Percentiles rank a stretch among this genome's conserved stretches.
Evolutionary conservation across 1,140 invertebrate genomes (phyloP).

Genomic region (Dendrolimus kikuchii): DNA sequence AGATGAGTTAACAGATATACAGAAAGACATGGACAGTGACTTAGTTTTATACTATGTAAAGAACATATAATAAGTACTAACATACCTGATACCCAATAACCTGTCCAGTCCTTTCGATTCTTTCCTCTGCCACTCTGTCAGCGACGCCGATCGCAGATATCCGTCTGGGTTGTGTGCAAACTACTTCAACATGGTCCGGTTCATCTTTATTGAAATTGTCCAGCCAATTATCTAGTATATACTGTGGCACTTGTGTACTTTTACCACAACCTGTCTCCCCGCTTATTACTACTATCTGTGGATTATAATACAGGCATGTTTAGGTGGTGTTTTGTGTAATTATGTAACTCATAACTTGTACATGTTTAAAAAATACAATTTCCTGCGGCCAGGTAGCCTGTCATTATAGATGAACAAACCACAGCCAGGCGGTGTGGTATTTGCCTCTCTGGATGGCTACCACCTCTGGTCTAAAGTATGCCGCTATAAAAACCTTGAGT

Average conservation of each 20-base stretch:
- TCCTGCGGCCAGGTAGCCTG: too few species aligned
- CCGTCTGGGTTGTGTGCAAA: slow-evolving; percentile 94
- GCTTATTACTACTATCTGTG: slow-evolving; percentile 81
- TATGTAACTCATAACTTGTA: too few species aligned
- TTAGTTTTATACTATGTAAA: background rate
- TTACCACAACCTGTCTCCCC: slow-evolving; percentile 93
- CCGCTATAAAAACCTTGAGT: too few species aligned
- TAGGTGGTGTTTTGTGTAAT: too few species aligned
- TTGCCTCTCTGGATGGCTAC: too few species aligned
- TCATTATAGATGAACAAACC: too few species aligned
- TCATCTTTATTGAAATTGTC: slow-evolving; percentile 54
- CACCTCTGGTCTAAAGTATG: too few species aligned
- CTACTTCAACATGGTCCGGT: slow-evolving; percentile 80
- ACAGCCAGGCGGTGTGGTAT: too few species aligned
- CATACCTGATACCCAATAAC: slow-evolving; percentile 63
- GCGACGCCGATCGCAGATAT: slow-evolving; percentile 95
- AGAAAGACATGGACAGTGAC: too few species aligned
- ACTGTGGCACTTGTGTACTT: slow-evolving; percentile 94
- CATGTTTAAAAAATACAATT: too few species aligned
- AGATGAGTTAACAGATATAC: too few species aligned
- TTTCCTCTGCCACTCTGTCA: slow-evolving; percentile 90
- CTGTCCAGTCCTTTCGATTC: slow-evolving; percentile 85
- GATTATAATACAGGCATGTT: background rate
- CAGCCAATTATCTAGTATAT: slow-evolving; percentile 87
- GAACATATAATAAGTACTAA: background rate